These are phyloP conservation scores for Aulostomus chinensis DNA, from an alignment of 2,797 vertebrate genomes.

Conservation along the genomic window DNA sequence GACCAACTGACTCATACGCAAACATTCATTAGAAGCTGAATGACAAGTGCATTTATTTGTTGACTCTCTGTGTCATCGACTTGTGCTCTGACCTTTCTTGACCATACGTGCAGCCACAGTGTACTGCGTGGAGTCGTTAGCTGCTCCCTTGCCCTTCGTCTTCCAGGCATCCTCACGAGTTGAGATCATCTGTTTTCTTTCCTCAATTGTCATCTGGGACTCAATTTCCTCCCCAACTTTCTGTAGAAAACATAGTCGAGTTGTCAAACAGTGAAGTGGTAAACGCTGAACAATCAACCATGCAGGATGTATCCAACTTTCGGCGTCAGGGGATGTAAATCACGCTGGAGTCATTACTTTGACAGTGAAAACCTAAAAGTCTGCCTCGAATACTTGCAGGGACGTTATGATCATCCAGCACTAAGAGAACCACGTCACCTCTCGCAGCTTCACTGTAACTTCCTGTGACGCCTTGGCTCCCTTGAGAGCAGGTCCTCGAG, in stretches of 20 bases:
- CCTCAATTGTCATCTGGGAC: slow-evolving; percentile 92
- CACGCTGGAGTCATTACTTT: too few species aligned
- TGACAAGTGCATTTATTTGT: too few species aligned
- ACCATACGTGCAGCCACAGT: slow-evolving; percentile 96
- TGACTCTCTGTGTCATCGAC: too few species aligned
- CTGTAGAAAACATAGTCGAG: slow-evolving; percentile 74
- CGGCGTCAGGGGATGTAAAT: too few species aligned
- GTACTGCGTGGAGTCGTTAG: slow-evolving; percentile 96
- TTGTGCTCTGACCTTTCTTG: slow-evolving; percentile 89
- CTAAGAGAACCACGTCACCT: neutral
- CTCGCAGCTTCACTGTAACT: slow-evolving; percentile 6
- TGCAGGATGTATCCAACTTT: neutral
- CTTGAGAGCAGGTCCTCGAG: slow-evolving; percentile 22
- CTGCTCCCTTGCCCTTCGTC: slow-evolving; percentile 87
- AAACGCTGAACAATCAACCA: neutral
- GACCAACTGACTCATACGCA: too few species aligned
- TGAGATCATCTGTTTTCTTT: slow-evolving; percentile 94
- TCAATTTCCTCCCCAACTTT: slow-evolving; percentile 82
- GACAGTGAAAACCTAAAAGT: slow-evolving; percentile 4
- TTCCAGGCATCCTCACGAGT: slow-evolving; percentile 94
- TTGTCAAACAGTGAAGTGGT: neutral
- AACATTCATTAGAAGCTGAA: too few species aligned
- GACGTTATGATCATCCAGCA: neutral
- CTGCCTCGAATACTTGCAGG: neutral
- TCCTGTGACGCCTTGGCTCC: slow-evolving; percentile 7